Evolutionary conservation across 2,113 vertebrate genomes (phyloP), one percentile per base, ranked within the genome.

Genomic region (Rhabdornis inornatus): DNA sequence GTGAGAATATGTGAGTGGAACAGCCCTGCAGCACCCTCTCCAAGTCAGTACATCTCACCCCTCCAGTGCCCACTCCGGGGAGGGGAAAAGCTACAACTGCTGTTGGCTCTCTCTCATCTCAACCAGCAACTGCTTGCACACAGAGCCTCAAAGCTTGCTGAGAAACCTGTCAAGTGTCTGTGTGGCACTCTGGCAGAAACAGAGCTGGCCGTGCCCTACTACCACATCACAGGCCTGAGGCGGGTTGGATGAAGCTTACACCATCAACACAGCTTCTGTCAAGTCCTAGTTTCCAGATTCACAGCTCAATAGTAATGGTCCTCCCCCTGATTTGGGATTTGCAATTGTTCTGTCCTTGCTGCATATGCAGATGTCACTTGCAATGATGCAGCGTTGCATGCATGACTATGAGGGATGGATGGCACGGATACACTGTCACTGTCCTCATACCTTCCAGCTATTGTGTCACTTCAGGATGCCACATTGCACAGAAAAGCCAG

Each of bases 91-190:
- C 42, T 42, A 30, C 64, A 50, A 21, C 30, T 60, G 69, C 49
- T 77, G 15, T 28, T n/a, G 6, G 50, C n/a, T 65, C 15, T 35
- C 25, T 55, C 17, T 11, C 35, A 33, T 55, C 55, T 78, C 35
- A 72, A 12, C 20, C 40, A 84, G 50, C 40, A 90, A 8, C 13
- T 3, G 0, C 35, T 20, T 59, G 31, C 45, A 65, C 40, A 52
- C 40, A 42, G 9, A 40, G 45, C 52, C 79, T 40, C 49, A 16
- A 49, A 59, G 40, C 23, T 68, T 42, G 22, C 40, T n/a, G 50
- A 85, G 70, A 78, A 78, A 64, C 2, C 17, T 3, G 0, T 12
- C 0, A 0, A 53, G 44, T 45, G 16, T 30, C 35, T 18, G 13
- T 1, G 0, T 15, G 49, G 45, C 27, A 74, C 22, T 65, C 13